Conservation (phyloP, 2,888 invertebrate genomes). For the Synergus japonicus region DNA sequence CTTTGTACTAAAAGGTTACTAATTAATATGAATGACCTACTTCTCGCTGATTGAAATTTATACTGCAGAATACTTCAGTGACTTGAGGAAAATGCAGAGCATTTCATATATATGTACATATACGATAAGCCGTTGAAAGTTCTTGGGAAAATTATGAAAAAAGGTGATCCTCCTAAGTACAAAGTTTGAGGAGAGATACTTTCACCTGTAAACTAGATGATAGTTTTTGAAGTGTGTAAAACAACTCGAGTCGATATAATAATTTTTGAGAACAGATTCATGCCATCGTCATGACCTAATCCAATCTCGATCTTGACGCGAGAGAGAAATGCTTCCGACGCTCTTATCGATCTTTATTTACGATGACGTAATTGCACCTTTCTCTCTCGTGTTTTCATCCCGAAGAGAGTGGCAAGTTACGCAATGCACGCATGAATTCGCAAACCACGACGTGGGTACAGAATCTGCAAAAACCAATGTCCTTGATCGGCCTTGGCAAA, state of each 20-base stretch:
- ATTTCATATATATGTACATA: not conserved
- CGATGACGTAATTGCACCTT: constrained; percentile 68
- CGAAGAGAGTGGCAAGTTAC: constrained; percentile 54
- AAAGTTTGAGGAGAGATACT: not conserved
- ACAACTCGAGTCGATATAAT: not conserved
- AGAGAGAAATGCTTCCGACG: constrained; percentile 63
- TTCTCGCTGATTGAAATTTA: too few relatives aligned
- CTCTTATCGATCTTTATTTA: constrained; percentile 66
- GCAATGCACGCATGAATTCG: constrained; percentile 59
- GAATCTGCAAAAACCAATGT: constrained; percentile 16
- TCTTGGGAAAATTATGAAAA: not conserved
- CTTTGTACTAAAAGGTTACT: too few relatives aligned
- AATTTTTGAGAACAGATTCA: constrained; percentile 34
- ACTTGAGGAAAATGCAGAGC: too few relatives aligned
- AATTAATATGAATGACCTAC: too few relatives aligned
- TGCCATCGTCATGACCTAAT: constrained; percentile 63
- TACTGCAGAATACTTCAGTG: too few relatives aligned
- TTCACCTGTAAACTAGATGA: not conserved
- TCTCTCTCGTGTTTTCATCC: constrained; percentile 64
- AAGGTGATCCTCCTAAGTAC: not conserved
- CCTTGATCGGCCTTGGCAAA: constrained; percentile 40
- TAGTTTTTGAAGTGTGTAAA: not conserved
- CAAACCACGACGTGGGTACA: constrained; percentile 31
- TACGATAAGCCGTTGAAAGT: not conserved
- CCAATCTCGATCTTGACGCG: constrained; percentile 55